Percentiles rank a stretch among this genome's conserved stretches.
Conservation (phyloP, 2,888 invertebrate genomes). For the Callyntrura sp. region DNA sequence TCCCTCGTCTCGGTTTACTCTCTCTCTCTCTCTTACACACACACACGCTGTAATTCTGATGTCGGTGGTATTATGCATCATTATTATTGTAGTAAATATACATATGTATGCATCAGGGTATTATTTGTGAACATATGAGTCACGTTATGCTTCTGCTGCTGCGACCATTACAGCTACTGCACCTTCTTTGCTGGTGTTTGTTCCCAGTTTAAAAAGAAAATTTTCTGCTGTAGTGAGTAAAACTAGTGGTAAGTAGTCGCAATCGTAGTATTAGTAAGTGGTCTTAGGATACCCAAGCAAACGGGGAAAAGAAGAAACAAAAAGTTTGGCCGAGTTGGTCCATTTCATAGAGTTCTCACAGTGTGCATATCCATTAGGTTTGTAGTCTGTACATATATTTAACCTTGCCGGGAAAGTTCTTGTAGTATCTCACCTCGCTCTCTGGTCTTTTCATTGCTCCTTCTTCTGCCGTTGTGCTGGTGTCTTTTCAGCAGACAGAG, state of each 20-base stretch:
- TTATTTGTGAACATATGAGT: conserved; percentile 68
- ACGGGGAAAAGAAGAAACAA: not conserved
- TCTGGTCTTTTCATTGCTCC: not conserved
- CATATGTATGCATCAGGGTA: conserved; percentile 49
- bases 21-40: no score
- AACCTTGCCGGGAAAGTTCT: conserved; percentile 35
- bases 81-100: conserved; percentile 21
- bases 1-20: not conserved
- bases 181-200: not conserved
- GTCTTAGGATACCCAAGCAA: not conserved
- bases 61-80: conserved; percentile 11
- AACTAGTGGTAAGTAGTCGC: not conserved
- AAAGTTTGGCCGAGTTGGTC: conserved; percentile 4
- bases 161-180: not conserved
- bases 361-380: no score
- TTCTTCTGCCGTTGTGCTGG: not conserved
- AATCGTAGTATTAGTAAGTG: not conserved
- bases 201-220: conserved; percentile 15
- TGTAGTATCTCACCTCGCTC: conserved; percentile 44
- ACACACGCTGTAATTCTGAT: not conserved
- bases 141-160: conserved; percentile 50
- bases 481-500: not conserved
- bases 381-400: conserved; percentile 3
- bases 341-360: conserved; percentile 9
- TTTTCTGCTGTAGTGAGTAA: no score